Base-by-base conservation (phyloP, 1,140 invertebrate genomes). In the Drosophila lini region DNA sequence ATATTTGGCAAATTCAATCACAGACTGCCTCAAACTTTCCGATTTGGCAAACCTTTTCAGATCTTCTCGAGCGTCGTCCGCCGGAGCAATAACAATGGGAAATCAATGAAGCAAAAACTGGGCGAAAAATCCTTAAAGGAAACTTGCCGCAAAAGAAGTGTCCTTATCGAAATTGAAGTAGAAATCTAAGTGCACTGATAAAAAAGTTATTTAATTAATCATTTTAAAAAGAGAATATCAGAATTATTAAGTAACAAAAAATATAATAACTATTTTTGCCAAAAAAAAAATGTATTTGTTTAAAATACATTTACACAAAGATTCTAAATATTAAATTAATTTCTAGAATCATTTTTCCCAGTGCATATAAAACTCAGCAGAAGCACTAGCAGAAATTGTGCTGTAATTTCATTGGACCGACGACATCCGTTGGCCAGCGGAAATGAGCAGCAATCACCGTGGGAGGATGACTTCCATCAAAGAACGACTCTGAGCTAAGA, bases 101-200 rank as follows among this genome's bases (percentile, higher is more conserved):
- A 86, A 75, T 82, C 81, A 82, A 82, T 85, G 82, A 57, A 61
- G 64, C 74, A 65, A 41, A 61, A 63, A 25, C 40, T 53, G 40
- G 52, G 42, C 60, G 32, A 56, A 52, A 82, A 85, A 59, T 81
- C 60, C 74, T 65, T 65, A 65, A 50, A 56, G 83, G 65, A 76
- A 65, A 65, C 42, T 76, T 62, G 40, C 55, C 48, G 79, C 55
- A 68, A 68, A 48, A 34, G 31, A 44, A 64, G 31, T 55, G 38
- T 58, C 34, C 65, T 70, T 50, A 53, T 41, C 45, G 44, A 65
- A 36, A 74, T 57, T 25, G 58, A 75, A 34, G 48, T 36, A 44
- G 19, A 36, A 36, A 16, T 53, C 32, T 34, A 10, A 9, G 3
- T 22, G 32, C 50, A 53, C 32, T 36, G 3, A 15, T 53, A 19